These are phyloP conservation scores for Hybognathus amarus DNA, from an alignment of 2,797 vertebrate species.

Conservation along the genomic window DNA sequence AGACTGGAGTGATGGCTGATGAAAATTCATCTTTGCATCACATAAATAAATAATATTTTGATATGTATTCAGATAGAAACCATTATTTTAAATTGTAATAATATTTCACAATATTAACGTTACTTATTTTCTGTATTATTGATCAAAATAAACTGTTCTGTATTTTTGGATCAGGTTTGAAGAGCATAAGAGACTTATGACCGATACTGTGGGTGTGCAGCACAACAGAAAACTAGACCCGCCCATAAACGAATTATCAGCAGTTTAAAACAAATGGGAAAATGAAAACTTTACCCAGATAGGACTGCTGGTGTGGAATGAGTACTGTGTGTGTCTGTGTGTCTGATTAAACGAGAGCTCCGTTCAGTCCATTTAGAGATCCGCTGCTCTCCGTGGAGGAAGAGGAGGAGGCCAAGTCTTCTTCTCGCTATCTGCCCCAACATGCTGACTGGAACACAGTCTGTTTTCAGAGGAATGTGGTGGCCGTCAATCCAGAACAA, in stretches of 20 bases:
- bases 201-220: too few relatives aligned
- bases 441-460: conserved; percentile 33
- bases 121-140: too few relatives aligned
- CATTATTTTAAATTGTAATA: too few relatives aligned
- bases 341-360: conserved; percentile 31
- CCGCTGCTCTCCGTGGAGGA: not conserved
- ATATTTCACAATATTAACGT: too few relatives aligned
- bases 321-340: not conserved
- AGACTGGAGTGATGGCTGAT: too few relatives aligned
- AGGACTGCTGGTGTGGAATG: conserved; percentile 48
- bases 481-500: not conserved
- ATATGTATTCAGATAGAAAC: too few relatives aligned
- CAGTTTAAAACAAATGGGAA: not conserved
- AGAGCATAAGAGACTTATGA: too few relatives aligned
- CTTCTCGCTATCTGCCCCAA: conserved; percentile 46
- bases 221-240: not conserved
- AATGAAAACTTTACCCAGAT: conserved; percentile 62
- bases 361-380: conserved; percentile 1
- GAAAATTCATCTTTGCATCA: too few relatives aligned
- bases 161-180: too few relatives aligned
- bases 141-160: too few relatives aligned
- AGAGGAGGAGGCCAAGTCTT: conserved; percentile 43
- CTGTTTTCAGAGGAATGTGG: not conserved
- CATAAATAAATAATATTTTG: too few relatives aligned
- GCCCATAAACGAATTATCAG: not conserved